Conservation (phyloP, 1,140 invertebrate species). For the Drosophila nebulosa region DNA sequence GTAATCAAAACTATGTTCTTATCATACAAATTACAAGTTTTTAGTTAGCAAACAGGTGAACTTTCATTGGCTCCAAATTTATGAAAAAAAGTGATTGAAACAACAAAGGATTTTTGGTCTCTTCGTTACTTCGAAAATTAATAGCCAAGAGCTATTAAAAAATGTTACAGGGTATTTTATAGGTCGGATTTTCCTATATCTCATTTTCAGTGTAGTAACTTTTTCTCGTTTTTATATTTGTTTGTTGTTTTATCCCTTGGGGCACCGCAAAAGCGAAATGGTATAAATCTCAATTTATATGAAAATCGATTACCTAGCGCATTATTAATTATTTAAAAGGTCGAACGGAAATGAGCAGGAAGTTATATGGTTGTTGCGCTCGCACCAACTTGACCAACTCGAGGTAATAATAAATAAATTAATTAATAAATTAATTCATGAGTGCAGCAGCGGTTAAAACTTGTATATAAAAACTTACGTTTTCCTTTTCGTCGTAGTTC, state of each 20-base stretch:
- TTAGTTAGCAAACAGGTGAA: too few species aligned
- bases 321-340: conserved; percentile 75
- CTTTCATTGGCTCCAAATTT: too few species aligned
- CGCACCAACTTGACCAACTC: conserved; percentile 1
- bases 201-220: neutral
- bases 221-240: neutral
- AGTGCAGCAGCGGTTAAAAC: neutral
- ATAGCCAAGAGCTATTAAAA: too few species aligned
- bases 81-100: too few species aligned
- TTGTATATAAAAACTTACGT: conserved; percentile 56
- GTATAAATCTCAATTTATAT: conserved; percentile 79
- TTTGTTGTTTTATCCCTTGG: conserved; percentile 1
- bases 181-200: neutral
- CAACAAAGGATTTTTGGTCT: too few species aligned
- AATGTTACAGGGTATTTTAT: neutral
- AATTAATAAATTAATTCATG: neutral
- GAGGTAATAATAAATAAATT: conserved; percentile 42
- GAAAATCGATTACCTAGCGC: conserved; percentile 68
- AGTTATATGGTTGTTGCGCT: conserved; percentile 5
- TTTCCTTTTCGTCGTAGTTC: conserved; percentile 76
- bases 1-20: too few species aligned
- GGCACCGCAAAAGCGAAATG: neutral
- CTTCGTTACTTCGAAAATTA: too few species aligned
- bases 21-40: too few species aligned
- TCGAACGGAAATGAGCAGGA: conserved; percentile 50